Base-by-base conservation (phyloP, 1,140 invertebrate species). In the Octopus bimaculoides region DNA sequence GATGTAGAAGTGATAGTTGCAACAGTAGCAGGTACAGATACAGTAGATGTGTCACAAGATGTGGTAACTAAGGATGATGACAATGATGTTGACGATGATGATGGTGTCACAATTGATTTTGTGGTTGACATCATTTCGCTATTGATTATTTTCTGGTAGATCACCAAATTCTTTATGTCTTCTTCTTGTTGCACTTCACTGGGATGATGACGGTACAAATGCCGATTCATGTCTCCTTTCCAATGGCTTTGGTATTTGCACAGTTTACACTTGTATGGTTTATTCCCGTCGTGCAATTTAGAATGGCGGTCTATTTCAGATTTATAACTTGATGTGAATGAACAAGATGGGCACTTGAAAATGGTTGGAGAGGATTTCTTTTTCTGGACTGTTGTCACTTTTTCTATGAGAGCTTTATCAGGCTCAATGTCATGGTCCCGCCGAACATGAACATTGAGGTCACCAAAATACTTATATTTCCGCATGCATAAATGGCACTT, bases 181-280 rank as follows among this genome's bases (percentile, higher is more conserved):
- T 69, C 75, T 12, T 83, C 85, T 54, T 82, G 81, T 0, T 77
- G 77, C 75, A 87, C 83, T 8, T 84, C 77, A 41, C 81, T 82
- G 52, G 84, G 83, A 86, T 91, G 90, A 84, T 91, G 86, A 54
- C 89, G 89, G 78, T 89, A 88, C 73, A 91, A 82, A 78, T 91
- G 91, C 8, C 89, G 83, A 53, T 89, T 87, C 26, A 92, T 88
- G 71, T 91, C 91, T 6, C 90, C 90, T 81, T 91, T 91, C 89
- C 91, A 90, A 78, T 87, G 85, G 0, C 88, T 88, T 56, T 88
- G 86, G 80, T 90, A 90, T 5, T 85, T 80, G 82, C 89, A 90
- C 76, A 87, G 82, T 6, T 83, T 82, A 82, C 90, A 90, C 53
- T 82, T 84, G 80, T 86, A 89, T 10, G 89, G 86, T 82, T 90